Base-by-base conservation (phyloP, 2,797 vertebrate genomes). In the Percopsis omiscomaycus region DNA sequence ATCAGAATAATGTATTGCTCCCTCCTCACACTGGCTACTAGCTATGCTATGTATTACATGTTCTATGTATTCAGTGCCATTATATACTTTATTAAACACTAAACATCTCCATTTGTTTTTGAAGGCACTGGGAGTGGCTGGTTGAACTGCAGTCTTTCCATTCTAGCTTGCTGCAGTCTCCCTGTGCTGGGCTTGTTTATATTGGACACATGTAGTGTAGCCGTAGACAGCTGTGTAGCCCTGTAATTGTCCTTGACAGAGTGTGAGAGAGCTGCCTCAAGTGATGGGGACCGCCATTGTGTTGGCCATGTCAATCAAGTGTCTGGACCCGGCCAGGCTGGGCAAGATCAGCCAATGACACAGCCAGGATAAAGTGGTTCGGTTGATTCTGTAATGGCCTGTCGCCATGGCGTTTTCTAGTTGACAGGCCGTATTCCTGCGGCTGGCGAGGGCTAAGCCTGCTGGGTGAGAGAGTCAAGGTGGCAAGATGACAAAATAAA, bases 221-320 rank as follows among this genome's bases (percentile, higher is more conserved):
- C 80, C 78, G 59, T 68, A 69, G 74, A 70, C 77, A 67, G 73
- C 80, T 63, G 76, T 51, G 66, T 59, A 69, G 60, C 61, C 46
- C 75, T 65, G 78, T 88, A 84, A 90, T 88, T 86, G 84, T 86
- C 79, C 81, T 84, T 82, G 86, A 86, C 82, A 70, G 78, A 79
- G 73, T n/a, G 71, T 68, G 68, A 64, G 68, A 79, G 77, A 76
- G 73, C 80, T 16, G 66, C 71, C 79, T 74, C 46, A 53, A 81
- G 79, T 75, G 73, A 60, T 73, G 74, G 75, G 79, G 75, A 69
- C 74, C 80, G 59, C 75, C 80, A 55, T 69, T 75, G 74, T 68
- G 75, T 65, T 15, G 66, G 67, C 58, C 61, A 28, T 64, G 88
- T 87, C 87, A 86, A 81, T 88, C 84, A 86, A 65, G 60, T 58